Conservation (phyloP, 2,113 vertebrate genomes). For the Sander lucioperca region DNA sequence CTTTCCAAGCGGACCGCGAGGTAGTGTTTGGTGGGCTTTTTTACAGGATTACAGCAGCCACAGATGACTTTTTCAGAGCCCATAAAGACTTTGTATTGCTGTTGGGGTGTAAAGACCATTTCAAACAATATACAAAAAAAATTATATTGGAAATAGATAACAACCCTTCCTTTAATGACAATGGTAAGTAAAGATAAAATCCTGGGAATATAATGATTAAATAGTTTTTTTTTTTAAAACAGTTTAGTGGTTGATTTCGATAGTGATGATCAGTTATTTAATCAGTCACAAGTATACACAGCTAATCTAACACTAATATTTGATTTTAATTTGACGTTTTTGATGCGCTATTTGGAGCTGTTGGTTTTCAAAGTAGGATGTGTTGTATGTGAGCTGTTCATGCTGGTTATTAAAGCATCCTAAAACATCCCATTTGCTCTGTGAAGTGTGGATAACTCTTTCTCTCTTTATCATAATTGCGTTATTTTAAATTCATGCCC, state of each 20-base stretch:
- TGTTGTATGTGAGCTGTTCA: not conserved
- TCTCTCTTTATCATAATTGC: not conserved
- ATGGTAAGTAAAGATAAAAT: constrained; percentile 3
- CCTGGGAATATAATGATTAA: not conserved
- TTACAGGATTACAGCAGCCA: no score
- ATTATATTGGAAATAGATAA: no score
- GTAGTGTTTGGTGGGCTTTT: no score
- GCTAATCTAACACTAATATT: not conserved
- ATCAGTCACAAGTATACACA: not conserved
- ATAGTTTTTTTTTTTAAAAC: not conserved
- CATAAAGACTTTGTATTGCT: no score
- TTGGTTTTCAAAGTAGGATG: not conserved
- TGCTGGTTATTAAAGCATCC: not conserved
- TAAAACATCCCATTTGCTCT: not conserved
- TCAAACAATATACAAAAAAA: no score
- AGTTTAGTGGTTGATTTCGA: not conserved
- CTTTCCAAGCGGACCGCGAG: no score
- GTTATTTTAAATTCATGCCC: not conserved
- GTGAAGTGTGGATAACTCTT: not conserved
- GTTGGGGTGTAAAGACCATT: no score
- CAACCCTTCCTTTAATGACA: not conserved
- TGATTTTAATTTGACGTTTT: not conserved
- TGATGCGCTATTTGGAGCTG: not conserved
- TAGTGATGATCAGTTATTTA: not conserved
- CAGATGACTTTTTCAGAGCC: no score